phyloP scores from a whole-genome alignment of 2,888 invertebrate genomes.

The Eristalis arbustorum region DNA sequence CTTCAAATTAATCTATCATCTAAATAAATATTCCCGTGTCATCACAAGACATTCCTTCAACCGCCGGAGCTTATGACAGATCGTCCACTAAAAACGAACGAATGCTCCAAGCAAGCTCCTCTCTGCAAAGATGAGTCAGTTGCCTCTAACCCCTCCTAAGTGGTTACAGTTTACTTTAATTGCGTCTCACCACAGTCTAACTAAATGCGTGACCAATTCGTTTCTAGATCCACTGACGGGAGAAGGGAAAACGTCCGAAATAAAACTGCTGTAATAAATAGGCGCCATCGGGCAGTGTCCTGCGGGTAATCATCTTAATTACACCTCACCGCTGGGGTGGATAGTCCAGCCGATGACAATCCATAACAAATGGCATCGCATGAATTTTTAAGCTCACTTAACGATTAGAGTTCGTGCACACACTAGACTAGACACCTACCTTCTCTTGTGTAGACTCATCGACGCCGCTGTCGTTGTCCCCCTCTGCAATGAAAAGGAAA shows the following conservation, averaged over 20 bases:
- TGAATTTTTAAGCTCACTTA: background rate
- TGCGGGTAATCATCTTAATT: background rate
- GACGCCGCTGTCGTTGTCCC: constrained; percentile 91
- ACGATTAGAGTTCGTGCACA: background rate
- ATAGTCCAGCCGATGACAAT: background rate
- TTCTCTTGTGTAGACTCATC: constrained; percentile 91
- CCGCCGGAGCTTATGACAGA: too few relatives aligned
- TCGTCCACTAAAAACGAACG: too few relatives aligned
- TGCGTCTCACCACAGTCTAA: background rate
- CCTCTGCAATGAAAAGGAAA: constrained; percentile 83
- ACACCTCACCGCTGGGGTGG: background rate
- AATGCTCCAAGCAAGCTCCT: too few relatives aligned
- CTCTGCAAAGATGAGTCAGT: too few relatives aligned
- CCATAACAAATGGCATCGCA: background rate
- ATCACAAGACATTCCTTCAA: too few relatives aligned
- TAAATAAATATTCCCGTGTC: too few relatives aligned
- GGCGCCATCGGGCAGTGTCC: background rate
- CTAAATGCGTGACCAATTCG: background rate
- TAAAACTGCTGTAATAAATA: background rate
- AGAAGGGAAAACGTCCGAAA: background rate
- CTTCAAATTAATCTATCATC: too few relatives aligned
- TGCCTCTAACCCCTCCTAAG: too few relatives aligned
- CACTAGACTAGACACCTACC: constrained; percentile 81
- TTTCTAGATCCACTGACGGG: background rate
- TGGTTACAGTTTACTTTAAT: too few relatives aligned